Evolutionary conservation across 2,797 vertebrate genomes (phyloP).

Genomic region (Poecilia gillii): DNA sequence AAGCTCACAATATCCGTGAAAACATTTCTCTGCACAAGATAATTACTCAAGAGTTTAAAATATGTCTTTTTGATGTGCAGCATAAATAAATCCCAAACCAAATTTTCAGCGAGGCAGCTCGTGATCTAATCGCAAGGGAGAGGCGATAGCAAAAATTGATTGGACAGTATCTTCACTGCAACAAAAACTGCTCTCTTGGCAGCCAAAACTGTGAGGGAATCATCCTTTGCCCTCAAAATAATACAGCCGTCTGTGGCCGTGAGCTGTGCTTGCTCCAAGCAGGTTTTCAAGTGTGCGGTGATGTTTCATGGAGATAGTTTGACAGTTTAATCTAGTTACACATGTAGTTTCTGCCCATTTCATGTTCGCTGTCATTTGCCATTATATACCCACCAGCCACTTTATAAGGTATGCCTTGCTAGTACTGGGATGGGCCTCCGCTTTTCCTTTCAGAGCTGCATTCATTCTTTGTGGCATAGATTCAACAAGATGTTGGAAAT

Average conservation of each 20-base stretch:
- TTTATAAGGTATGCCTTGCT: background rate
- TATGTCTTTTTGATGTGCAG: slow-evolving; percentile 49
- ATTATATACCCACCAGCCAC: slow-evolving; percentile 4
- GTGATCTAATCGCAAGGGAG: slow-evolving; percentile 58
- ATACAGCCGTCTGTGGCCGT: slow-evolving; percentile 48
- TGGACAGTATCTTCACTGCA: slow-evolving; percentile 43
- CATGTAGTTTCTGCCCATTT: slow-evolving; percentile 33
- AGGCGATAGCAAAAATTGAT: slow-evolving; percentile 56
- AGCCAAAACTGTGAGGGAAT: slow-evolving; percentile 51
- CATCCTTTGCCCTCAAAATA: slow-evolving; percentile 54
- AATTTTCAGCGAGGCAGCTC: slow-evolving; percentile 62
- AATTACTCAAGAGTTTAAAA: slow-evolving; percentile 30
- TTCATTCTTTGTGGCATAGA: background rate
- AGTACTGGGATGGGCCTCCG: background rate
- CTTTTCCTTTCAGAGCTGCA: background rate
- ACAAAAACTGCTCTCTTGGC: slow-evolving; percentile 37
- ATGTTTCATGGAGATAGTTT: slow-evolving; percentile 43
- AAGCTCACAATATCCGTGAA: slow-evolving; percentile 8
- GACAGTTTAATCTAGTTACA: slow-evolving; percentile 34
- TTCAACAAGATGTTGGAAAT: background rate
- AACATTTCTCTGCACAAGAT: slow-evolving; percentile 21
- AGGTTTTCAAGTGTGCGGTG: slow-evolving; percentile 33
- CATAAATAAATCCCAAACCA: slow-evolving; percentile 67
- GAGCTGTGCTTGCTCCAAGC: slow-evolving; percentile 36
- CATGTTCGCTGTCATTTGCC: slow-evolving; percentile 11